Percentiles rank a stretch among this genome's conserved stretches.
phyloP scores from a whole-genome alignment of 2,888 invertebrate species.

The Emmelina monodactyla region DNA sequence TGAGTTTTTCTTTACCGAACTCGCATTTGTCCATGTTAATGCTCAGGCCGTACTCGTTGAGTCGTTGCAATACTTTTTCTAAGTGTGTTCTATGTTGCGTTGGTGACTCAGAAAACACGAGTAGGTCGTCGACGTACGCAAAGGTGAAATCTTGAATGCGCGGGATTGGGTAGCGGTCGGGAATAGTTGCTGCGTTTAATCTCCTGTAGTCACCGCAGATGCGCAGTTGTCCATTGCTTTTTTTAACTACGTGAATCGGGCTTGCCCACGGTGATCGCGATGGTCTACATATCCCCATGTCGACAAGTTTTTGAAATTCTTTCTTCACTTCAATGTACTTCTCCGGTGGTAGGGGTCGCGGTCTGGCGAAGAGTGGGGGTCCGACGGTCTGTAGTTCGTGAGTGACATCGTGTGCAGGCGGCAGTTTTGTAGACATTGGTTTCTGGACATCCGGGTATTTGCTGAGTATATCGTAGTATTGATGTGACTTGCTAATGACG shows the following conservation, averaged over 20 bases:
- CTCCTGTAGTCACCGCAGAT: too few species aligned
- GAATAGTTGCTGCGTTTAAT: too few species aligned
- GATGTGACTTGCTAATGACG: neutral
- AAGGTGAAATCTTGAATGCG: slow-evolving; percentile 6
- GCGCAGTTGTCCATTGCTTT: too few species aligned
- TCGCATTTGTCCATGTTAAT: slow-evolving; percentile 14
- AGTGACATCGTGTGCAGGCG: slow-evolving; percentile 5
- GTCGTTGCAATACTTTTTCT: slow-evolving; percentile 7
- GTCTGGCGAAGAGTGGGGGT: slow-evolving; percentile 7
- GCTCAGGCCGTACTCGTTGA: slow-evolving; percentile 12
- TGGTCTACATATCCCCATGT: neutral
- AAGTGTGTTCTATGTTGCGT: slow-evolving; percentile 9
- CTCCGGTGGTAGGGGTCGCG: slow-evolving; percentile 5
- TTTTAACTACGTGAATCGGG: too few species aligned
- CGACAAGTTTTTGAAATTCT: slow-evolving; percentile 4
- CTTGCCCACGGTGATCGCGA: too few species aligned
- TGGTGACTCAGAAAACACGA: slow-evolving; percentile 5
- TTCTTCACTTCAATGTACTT: slow-evolving; percentile 7
- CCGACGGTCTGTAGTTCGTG: slow-evolving; percentile 8
- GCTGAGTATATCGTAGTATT: slow-evolving; percentile 5
- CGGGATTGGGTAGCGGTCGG: too few species aligned
- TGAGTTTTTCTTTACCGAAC: slow-evolving; percentile 8
- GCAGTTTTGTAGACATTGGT: slow-evolving; percentile 1
- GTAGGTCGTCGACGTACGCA: neutral
- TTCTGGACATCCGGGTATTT: slow-evolving; percentile 8